phyloP scores from a whole-genome alignment of 1,140 invertebrate species.

The Aphaenogaster floridana region DNA sequence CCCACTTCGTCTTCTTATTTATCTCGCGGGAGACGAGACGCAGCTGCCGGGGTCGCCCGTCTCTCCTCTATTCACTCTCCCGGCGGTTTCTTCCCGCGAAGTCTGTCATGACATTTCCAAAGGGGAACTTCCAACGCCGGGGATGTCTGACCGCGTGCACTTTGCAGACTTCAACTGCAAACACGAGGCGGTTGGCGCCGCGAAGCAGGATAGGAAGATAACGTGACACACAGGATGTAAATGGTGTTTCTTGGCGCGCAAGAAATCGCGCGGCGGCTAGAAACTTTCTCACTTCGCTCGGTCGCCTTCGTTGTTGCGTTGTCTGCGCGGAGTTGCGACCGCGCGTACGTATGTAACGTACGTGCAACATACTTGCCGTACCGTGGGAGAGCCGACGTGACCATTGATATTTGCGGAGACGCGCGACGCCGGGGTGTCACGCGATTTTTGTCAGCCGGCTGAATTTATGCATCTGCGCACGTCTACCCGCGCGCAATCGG shows the following conservation, averaged over 20 bases:
- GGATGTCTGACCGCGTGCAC: slow-evolving; percentile 60
- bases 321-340: slow-evolving; percentile 4
- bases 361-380: slow-evolving; percentile 18
- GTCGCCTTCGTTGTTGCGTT: slow-evolving; percentile 14
- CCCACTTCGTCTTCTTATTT: neutral
- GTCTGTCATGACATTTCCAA: slow-evolving; percentile 65
- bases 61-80: slow-evolving; percentile 5
- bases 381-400: slow-evolving; percentile 74
- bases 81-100: slow-evolving; percentile 11
- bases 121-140: slow-evolving; percentile 16
- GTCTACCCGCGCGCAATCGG: slow-evolving; percentile 30
- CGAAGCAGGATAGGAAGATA: slow-evolving; percentile 67
- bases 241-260: slow-evolving; percentile 60
- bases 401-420: slow-evolving; percentile 60
- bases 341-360: slow-evolving; percentile 1
- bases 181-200: slow-evolving; percentile 4
- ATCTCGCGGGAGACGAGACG: neutral
- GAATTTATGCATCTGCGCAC: slow-evolving; percentile 47
- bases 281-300: slow-evolving; percentile 78
- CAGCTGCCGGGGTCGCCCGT: neutral
- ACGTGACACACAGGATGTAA: slow-evolving; percentile 72
- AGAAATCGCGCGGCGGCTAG: slow-evolving; percentile 71
- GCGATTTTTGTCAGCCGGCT: slow-evolving; percentile 51
- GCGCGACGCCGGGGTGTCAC: slow-evolving; percentile 53
- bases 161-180: slow-evolving; percentile 54